Conservation (phyloP, 2,888 invertebrate species). For the Colletes collaris region DNA sequence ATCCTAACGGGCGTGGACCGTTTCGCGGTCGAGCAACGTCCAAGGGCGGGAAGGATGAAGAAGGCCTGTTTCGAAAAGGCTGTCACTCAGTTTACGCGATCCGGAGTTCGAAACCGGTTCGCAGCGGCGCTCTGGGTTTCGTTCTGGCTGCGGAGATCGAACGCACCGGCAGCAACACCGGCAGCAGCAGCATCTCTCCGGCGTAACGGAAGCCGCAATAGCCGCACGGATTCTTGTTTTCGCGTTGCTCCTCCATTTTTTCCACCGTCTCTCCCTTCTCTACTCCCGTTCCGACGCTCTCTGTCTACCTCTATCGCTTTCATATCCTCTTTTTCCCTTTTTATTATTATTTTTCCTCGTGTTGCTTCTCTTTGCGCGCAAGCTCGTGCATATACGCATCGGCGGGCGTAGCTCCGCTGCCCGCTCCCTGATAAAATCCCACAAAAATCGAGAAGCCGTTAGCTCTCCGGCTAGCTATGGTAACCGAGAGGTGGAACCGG, state of each 20-base stretch:
- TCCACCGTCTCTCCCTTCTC: constrained; percentile 21
- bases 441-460: constrained; percentile 78
- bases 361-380: constrained; percentile 67
- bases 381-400: constrained; percentile 70
- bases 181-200: constrained; percentile 58
- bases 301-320: constrained; percentile 7
- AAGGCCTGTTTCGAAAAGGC: constrained; percentile 60
- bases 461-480: constrained; percentile 67
- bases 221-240: constrained; percentile 77
- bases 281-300: not conserved
- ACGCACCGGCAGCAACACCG: constrained; percentile 19
- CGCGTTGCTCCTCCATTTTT: constrained; percentile 67
- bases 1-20: constrained; percentile 49
- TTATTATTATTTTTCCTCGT: constrained; percentile 55
- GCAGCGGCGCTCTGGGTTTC: constrained; percentile 56
- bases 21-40: constrained; percentile 43
- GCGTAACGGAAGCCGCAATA: constrained; percentile 77
- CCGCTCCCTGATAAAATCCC: constrained; percentile 76
- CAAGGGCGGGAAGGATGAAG: constrained; percentile 52
- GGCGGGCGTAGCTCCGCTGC: constrained; percentile 67
- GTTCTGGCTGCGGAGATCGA: constrained; percentile 46
- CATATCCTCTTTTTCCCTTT: constrained; percentile 21
- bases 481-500: constrained; percentile 67
- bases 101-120: constrained; percentile 67
- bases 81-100: constrained; percentile 66